phyloP scores from a whole-genome alignment of 2,888 invertebrate species.

The Philopedon plagiatum region DNA sequence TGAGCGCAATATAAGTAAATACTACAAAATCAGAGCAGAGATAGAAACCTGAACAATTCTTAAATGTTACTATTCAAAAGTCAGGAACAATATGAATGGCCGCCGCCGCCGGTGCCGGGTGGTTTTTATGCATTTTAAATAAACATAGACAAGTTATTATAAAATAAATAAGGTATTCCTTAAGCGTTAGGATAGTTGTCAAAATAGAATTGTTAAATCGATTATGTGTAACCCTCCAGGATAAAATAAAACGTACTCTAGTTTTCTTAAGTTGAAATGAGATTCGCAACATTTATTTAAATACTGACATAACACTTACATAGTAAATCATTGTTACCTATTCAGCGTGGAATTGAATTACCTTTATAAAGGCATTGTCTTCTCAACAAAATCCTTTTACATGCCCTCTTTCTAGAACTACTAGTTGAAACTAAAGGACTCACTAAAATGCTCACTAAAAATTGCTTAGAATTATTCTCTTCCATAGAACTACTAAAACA shows the following conservation, averaged over 20 bases:
- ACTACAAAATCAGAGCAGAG: conserved; percentile 30
- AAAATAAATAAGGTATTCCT: conserved; percentile 40
- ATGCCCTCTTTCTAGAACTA: too few relatives aligned
- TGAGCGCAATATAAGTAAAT: neutral
- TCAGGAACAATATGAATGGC: conserved; percentile 43
- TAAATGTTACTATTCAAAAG: conserved; percentile 17
- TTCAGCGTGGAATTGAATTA: too few relatives aligned
- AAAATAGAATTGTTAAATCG: conserved; percentile 29
- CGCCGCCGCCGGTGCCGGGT: conserved; percentile 40
- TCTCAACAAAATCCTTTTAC: too few relatives aligned
- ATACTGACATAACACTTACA: neutral
- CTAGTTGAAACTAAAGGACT: too few relatives aligned
- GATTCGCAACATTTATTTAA: conserved; percentile 18
- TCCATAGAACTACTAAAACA: too few relatives aligned
- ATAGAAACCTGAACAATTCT: conserved; percentile 21
- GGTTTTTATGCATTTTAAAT: conserved; percentile 45
- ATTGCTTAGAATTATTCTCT: too few relatives aligned
- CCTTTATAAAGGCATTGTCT: too few relatives aligned
- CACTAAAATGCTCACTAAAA: too few relatives aligned
- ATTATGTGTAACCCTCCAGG: conserved; percentile 34
- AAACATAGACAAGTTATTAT: conserved; percentile 51
- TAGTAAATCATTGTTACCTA: neutral
- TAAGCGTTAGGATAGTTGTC: conserved; percentile 13
- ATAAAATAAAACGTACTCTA: conserved; percentile 20
- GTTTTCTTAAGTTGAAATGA: conserved; percentile 12